A percentile compares a stretch with the other conserved stretches of the same genome.
These are phyloP conservation scores for Branchinecta lindahli DNA, from an alignment of 1,140 invertebrate genomes.

Conservation along the genomic window DNA sequence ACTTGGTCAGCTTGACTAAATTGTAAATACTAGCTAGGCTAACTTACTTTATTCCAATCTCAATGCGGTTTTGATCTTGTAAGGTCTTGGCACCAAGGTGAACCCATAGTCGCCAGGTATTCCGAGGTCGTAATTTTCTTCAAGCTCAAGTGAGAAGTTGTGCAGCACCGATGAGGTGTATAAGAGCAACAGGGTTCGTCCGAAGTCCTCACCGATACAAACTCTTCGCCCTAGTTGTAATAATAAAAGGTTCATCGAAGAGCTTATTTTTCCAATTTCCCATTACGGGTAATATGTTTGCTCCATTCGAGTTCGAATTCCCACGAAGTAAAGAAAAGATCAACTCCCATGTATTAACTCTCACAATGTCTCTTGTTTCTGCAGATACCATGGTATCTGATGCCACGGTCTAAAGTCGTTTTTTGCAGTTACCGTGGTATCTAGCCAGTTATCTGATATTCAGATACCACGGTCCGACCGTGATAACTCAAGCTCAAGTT, in stretches of 20 bases:
- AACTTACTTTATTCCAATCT: background rate
- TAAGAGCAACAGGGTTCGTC: conserved; percentile 52
- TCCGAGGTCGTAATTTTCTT: conserved; percentile 16
- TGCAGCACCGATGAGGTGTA: conserved; percentile 46
- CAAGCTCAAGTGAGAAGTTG: conserved; percentile 37
- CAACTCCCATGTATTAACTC: too few species aligned
- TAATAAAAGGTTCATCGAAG: conserved; percentile 16
- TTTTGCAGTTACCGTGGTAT: too few species aligned
- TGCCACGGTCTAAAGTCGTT: too few species aligned
- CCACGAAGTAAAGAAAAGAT: conserved; percentile 6
- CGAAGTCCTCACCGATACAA: conserved; percentile 71
- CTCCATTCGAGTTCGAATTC: background rate
- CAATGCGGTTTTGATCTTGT: conserved; percentile 28
- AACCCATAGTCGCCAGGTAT: conserved; percentile 40
- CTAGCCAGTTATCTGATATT: too few species aligned
- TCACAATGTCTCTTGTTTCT: too few species aligned
- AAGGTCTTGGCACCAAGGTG: conserved; percentile 46
- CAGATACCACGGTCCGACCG: too few species aligned
- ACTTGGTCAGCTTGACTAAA: background rate
- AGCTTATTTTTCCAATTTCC: too few species aligned
- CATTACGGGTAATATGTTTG: background rate
- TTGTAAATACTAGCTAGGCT: background rate
- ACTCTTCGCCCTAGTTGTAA: conserved; percentile 53
- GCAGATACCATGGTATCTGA: too few species aligned
- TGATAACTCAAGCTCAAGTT: too few species aligned